phyloP scores from a whole-genome alignment of 2,888 invertebrate species.

The Lissonota sp. region DNA sequence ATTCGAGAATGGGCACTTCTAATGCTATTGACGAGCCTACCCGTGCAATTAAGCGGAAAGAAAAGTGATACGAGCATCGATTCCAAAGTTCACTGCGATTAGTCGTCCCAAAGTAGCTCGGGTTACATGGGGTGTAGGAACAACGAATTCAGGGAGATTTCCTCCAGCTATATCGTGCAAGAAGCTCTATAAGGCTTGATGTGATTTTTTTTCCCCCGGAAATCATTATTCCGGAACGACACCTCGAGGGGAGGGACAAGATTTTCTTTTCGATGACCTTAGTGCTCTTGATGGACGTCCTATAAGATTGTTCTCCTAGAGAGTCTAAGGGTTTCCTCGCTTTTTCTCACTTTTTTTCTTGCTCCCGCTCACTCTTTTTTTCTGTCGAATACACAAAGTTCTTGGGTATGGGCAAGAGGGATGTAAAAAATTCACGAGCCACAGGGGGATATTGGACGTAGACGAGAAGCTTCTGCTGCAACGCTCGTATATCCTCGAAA shows the following conservation, averaged over 20 bases:
- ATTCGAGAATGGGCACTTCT: no score
- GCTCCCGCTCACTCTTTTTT: no score
- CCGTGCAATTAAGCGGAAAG: no score
- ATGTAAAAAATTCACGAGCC: conserved; percentile 58
- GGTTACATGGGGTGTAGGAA: no score
- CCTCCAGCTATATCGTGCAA: no score
- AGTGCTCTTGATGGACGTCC: background rate
- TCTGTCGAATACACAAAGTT: background rate
- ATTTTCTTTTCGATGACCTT: conserved; percentile 30
- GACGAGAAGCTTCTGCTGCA: conserved; percentile 28
- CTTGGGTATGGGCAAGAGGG: conserved; percentile 10
- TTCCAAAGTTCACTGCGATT: no score
- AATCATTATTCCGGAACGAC: conserved; percentile 6
- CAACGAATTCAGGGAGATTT: no score
- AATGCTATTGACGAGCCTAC: no score
- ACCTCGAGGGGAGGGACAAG: conserved; percentile 8
- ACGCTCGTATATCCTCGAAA: conserved; percentile 9
- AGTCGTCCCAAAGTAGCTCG: no score
- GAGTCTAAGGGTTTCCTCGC: conserved; percentile 4
- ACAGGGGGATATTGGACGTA: conserved; percentile 49
- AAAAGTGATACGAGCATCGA: no score
- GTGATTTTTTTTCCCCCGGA: background rate
- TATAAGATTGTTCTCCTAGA: conserved; percentile 41
- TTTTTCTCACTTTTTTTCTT: conserved; percentile 1
- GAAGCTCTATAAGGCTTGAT: no score